Evolutionary conservation across 2,113 vertebrate species (phyloP).

Genomic region (Rattus norvegicus): DNA sequence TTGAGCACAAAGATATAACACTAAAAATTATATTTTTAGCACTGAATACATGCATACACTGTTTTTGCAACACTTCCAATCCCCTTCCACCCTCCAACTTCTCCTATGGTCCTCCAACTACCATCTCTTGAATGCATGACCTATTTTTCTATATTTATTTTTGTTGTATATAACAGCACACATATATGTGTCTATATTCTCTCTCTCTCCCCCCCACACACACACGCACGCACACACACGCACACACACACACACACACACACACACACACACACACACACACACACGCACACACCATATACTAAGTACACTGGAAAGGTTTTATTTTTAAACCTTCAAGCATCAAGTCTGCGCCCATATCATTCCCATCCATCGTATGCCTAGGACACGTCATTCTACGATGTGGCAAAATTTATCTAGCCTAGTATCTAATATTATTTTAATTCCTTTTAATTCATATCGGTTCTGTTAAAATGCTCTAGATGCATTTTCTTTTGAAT

Average conservation of each 20-base stretch:
- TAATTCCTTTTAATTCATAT: not conserved
- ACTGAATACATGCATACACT: not conserved
- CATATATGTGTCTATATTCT: too few relatives aligned
- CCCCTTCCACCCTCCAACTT: not conserved
- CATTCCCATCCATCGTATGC: not conserved
- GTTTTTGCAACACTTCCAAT: not conserved
- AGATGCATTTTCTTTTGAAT: conserved; percentile 7
- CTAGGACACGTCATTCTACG: not conserved
- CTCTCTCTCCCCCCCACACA: not conserved
- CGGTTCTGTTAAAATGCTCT: not conserved
- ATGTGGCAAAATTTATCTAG: not conserved
- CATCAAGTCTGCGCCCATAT: not conserved
- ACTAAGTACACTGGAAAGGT: not conserved
- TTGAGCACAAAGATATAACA: not conserved
- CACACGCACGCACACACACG: not conserved
- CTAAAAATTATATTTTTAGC: not conserved
- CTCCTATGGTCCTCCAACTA: not conserved
- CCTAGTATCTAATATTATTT: not conserved
- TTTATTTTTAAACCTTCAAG: not conserved
- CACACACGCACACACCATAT: not conserved
- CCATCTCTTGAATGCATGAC: not conserved
- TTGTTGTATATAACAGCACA: not conserved
- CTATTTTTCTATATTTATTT: not conserved
- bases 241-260: not conserved
- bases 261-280: not conserved